Conservation (phyloP, 1,140 invertebrate genomes). For the Drosophila malerkotliana region DNA sequence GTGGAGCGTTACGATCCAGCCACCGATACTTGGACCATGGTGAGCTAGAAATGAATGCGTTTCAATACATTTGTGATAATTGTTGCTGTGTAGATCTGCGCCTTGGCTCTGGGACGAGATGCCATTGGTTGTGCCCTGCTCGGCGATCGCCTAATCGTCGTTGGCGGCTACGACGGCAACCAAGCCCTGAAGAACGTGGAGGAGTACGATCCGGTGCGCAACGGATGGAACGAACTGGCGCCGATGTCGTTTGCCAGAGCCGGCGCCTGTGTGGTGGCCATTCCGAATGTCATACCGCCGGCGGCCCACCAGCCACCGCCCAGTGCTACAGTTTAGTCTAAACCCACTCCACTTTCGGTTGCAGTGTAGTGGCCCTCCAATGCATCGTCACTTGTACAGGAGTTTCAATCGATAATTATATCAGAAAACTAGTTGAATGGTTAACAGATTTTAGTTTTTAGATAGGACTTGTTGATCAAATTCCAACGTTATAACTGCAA, state of each 20-base stretch:
- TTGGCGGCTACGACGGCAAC: constrained; percentile 98
- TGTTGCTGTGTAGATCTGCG: constrained; percentile 85
- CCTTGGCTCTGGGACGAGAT: constrained; percentile 93
- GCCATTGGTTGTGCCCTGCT: constrained; percentile 95
- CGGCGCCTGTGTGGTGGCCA: constrained; percentile 93
- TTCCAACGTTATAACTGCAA: too few relatives aligned
- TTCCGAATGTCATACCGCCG: constrained; percentile 84
- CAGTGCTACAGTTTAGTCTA: constrained; percentile 83
- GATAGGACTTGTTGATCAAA: too few relatives aligned
- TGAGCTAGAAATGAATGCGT: constrained; percentile 76
- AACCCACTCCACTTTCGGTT: constrained; percentile 33
- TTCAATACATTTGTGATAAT: neutral
- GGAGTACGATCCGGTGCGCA: constrained; percentile 95
- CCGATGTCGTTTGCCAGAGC: constrained; percentile 92
- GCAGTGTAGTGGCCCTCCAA: constrained; percentile 22
- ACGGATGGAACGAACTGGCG: constrained; percentile 92
- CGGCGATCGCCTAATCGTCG: constrained; percentile 94
- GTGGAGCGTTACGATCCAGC: constrained; percentile 94
- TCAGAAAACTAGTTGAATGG: too few relatives aligned
- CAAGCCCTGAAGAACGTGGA: constrained; percentile 95
- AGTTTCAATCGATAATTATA: neutral
- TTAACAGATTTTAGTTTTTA: too few relatives aligned
- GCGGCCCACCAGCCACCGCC: constrained; percentile 69
- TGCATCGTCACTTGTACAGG: neutral
- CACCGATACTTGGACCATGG: constrained; percentile 95